A percentile compares a stretch with the other conserved stretches of the same genome.
Evolutionary conservation across 35 echinoderm and acorn worm genomes (phyloP).

Genomic region (Ophioderma brevispina): DNA sequence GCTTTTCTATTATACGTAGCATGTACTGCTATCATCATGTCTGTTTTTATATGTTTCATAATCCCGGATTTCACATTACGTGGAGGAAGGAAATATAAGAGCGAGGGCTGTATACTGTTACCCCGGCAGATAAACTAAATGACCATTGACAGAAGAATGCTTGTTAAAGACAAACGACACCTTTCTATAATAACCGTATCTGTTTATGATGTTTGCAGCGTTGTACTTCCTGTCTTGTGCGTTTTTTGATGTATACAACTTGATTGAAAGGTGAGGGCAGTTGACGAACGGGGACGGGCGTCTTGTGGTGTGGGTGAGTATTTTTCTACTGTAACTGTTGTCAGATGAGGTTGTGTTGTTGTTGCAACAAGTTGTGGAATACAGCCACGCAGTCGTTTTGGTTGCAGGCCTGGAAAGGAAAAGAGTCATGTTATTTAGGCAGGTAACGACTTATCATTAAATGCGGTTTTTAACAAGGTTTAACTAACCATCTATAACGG

Average conservation of each 20-base stretch:
- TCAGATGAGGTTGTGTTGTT: too few relatives aligned
- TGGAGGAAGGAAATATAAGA: constrained; percentile 4
- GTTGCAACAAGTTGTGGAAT: too few relatives aligned
- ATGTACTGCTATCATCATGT: constrained; percentile 78
- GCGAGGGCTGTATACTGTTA: neutral
- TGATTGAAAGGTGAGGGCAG: constrained; percentile 2
- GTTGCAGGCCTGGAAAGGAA: too few relatives aligned
- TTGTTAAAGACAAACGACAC: constrained; percentile 37
- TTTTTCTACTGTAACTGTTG: too few relatives aligned
- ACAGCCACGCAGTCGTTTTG: too few relatives aligned
- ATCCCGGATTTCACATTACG: neutral
- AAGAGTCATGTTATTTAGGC: too few relatives aligned
- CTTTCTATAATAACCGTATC: constrained; percentile 27
- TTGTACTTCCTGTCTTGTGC: constrained; percentile 65
- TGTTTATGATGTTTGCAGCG: constrained; percentile 33
- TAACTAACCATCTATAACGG: too few relatives aligned
- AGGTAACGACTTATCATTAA: too few relatives aligned
- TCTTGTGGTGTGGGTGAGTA: neutral
- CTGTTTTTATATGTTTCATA: constrained; percentile 17
- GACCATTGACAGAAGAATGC: neutral
- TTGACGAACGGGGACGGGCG: neutral
- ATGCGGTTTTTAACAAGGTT: too few relatives aligned
- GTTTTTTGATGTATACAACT: constrained; percentile 62
- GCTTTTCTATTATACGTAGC: constrained; percentile 38
- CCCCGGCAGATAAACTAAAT: neutral